Percentiles rank a stretch among this genome's conserved stretches.
phyloP scores from a whole-genome alignment of 2,888 invertebrate species.

The Rhamphomyia laevipes region DNA sequence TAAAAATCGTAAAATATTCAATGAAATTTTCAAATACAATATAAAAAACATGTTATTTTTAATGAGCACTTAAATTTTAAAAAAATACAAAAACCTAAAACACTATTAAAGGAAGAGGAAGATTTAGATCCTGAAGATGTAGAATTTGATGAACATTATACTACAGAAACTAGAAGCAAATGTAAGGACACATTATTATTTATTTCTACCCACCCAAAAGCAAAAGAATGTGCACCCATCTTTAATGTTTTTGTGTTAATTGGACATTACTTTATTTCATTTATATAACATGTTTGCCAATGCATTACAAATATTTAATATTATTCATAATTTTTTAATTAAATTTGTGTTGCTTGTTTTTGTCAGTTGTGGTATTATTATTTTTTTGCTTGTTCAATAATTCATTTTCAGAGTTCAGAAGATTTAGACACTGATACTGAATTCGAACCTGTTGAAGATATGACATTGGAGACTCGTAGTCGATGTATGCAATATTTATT shows the following conservation, averaged over 20 bases:
- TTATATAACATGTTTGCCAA: conserved; percentile 4
- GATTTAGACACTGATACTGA: conserved; percentile 57
- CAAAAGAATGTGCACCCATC: conserved; percentile 1
- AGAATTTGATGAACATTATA: conserved; percentile 77
- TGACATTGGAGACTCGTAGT: conserved; percentile 55
- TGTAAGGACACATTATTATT: conserved; percentile 47
- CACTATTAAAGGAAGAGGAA: conserved; percentile 79
- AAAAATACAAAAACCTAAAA: too few relatives aligned
- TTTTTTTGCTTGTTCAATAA: conserved; percentile 5
- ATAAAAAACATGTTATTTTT: neutral
- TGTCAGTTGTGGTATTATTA: conserved; percentile 16
- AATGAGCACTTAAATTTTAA: neutral
- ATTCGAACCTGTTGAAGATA: conserved; percentile 55
- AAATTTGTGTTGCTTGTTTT: conserved; percentile 13
- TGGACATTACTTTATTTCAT: conserved; percentile 7
- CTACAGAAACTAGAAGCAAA: conserved; percentile 80
- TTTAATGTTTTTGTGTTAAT: neutral
- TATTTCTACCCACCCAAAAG: conserved; percentile 6
- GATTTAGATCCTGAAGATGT: conserved; percentile 82
- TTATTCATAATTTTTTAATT: conserved; percentile 1
- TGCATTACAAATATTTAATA: neutral
- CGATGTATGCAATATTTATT: conserved; percentile 43
- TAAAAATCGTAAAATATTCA: neutral
- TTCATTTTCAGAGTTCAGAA: conserved; percentile 46
- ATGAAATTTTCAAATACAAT: neutral